Evolutionary conservation across 2,797 vertebrate genomes (phyloP), one percentile per base, ranked within the genome.

Genomic region (Rhynchotus rufescens): DNA sequence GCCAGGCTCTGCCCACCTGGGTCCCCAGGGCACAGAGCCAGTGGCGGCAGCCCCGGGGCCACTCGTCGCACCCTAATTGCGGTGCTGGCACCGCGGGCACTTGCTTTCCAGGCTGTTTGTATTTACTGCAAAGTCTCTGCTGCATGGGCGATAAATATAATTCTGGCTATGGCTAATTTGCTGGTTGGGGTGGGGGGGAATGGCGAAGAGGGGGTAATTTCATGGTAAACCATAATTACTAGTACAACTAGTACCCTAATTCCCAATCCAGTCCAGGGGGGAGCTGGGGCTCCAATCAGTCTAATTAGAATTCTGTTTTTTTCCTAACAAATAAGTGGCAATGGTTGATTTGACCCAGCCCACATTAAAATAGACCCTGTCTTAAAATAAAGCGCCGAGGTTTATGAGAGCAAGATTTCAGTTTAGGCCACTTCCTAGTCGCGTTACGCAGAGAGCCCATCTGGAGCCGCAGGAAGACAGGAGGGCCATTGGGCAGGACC

Each of bases 201-300:
- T 87, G 72, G 71, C 77, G 92, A 77, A 80, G 82, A 76, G 79
- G 69, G 78, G 67, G 90, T 95, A 98, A 98, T 98, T 98, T 96
- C 71, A 97, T 89, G 97, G 97, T 96, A 95, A 97, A 97, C 97
- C 97, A 97, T 97, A 98, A 98, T 98, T 97, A 97, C 97, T 8
- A 67, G 95, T 87, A 97, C 96, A 96, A 93, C 91, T 94, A 96
- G 92, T 96, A 94, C 96, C 96, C 96, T 97, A 96, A 97, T 96
- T 97, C 92, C 94, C 96, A 89, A 93, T 93, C 92, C 96, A 96
- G 94, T 96, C 94, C 71, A 96, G 94, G 96, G 95, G 96, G 96
- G 95, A 95, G 96, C 82, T 92, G 91, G 93, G 94, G 92, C 97
- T 95, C 79, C 21, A 95, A 97, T 97, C 84, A 95, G 94, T 83